Evolutionary conservation across 37 sponge, comb jelly and placozoan species (phyloP).

Genomic region (Theonella swinhoei): DNA sequence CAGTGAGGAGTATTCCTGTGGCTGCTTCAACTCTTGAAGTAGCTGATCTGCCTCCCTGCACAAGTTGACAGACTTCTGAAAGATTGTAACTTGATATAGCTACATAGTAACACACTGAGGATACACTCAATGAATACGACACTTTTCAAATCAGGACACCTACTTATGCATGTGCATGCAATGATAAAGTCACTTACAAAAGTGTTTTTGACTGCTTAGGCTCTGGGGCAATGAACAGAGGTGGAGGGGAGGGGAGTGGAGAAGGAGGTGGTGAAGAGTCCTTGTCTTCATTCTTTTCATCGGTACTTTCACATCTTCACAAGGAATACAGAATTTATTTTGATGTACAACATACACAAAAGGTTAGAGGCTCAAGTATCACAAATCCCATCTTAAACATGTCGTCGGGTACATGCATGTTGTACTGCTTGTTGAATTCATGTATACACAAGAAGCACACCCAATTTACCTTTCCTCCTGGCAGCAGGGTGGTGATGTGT

Average conservation of each 20-base stretch:
- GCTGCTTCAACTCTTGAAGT: constrained; percentile 8
- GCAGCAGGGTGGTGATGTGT: no score
- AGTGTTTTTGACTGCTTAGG: neutral
- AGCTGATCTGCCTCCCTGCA: constrained; percentile 21
- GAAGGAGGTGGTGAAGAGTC: neutral
- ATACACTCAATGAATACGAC: neutral
- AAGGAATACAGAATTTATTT: neutral
- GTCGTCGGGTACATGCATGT: no score
- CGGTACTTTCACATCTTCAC: neutral
- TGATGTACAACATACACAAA: no score
- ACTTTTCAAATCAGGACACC: no score
- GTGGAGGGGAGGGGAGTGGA: constrained; percentile 22
- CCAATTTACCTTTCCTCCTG: no score
- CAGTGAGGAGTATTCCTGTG: neutral
- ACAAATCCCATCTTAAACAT: no score
- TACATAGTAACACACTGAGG: neutral
- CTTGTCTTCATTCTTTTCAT: neutral
- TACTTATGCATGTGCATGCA: neutral
- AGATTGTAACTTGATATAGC: neutral
- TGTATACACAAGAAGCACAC: no score
- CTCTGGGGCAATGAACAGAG: neutral
- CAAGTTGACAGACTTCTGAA: neutral
- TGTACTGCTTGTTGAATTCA: no score
- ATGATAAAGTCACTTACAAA: neutral
- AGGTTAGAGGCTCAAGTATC: no score